Evolutionary conservation across 2,113 vertebrate species (phyloP), one percentile per base, ranked within the genome.

Genomic region (rat (Rattus norvegicus)): DNA sequence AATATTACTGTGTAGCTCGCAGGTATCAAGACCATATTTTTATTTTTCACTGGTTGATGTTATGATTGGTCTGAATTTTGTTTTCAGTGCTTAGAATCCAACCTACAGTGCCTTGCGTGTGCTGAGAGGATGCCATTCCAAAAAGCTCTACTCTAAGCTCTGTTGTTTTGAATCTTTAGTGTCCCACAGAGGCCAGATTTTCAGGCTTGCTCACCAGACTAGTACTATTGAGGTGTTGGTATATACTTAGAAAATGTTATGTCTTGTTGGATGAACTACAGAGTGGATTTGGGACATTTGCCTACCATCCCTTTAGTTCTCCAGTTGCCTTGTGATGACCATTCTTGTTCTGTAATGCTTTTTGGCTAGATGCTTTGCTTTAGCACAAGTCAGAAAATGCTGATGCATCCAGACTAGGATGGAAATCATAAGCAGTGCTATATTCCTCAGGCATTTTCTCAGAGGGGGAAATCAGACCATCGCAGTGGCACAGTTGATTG

Each of bases 191-290:
- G 43, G 26, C 5, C 43, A 49, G 33, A 33, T 20, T 52, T 52
- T 52, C 20, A n/a, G 75, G 10, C 30, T 65, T 85, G 28, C 30
- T 85, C 0, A 17, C 54, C 22, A 85, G 30, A 16, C 8, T 47
- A 47, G 8, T 56, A 26, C 28, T 75, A 13, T 7, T 20, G 6
- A 10, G 2, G 22, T 12, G 14, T 11, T 52, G 1, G 3, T 63
- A 16, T 56, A 22, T 24, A 81, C 33, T 43, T 24, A 19, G 52
- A n/a, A 19, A 19, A 61, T 17, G 3, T 28, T 61, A 83, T 16
- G 7, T 63, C 24, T 26, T 7, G 43, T 22, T 43, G 13, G 14
- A 1, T 17, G 4, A n/a, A 63, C 0, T 0, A 1, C 52, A 49
- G 20, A 7, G 22, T 24, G 5, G 8, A 56, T 33, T 22, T n/a